Evolutionary conservation across 2,888 invertebrate genomes (phyloP), one percentile per base, ranked within the genome.

Genomic region (Syritta pipiens): DNA sequence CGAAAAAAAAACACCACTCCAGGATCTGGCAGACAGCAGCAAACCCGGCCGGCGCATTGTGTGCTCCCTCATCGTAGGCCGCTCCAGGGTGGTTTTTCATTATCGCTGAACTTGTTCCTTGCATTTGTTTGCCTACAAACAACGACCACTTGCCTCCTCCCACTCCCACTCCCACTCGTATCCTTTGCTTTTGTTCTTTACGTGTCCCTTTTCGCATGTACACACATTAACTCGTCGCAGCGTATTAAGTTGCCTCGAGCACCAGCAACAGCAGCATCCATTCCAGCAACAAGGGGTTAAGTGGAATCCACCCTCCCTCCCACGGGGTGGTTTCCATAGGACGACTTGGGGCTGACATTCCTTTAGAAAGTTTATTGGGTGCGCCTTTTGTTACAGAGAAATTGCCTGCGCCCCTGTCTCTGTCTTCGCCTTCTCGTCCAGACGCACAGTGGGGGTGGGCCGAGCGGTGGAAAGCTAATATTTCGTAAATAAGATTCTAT

Each of bases 21-120:
- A n/a, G n/a, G n/a, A n/a, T n/a, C n/a, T n/a, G n/a, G n/a, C n/a
- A n/a, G n/a, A n/a, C 14, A 24, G 7, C 22, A 26, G n/a, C 3
- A 57, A 19, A 22, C n/a, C n/a, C n/a, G n/a, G n/a, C n/a, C n/a
- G n/a, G n/a, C 1, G 35, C 24, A 40, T 40, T 57, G 46, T 74
- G 37, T n/a, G 19, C 44, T 46, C n/a, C n/a, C 62, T 63, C 51
- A 32, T 77, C 51, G 46, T 44, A 49, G 30, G 26, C 62, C 67
- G n/a, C n/a, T 57, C 32, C 24, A 60, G 67, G 67, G 62, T 55
- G 57, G 48, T 62, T 74, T 79, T 79, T 79, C 74, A 68, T 79
- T 79, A 74, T 74, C 74, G 79, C 55, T 79, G 74, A 79, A 79
- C 74, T 79, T 79, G 74, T 74, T 74, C 65, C 59, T 72, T 72